These are phyloP conservation scores for Eilema griseolum DNA, from an alignment of 2,888 invertebrate genomes.

Conservation along the genomic window DNA sequence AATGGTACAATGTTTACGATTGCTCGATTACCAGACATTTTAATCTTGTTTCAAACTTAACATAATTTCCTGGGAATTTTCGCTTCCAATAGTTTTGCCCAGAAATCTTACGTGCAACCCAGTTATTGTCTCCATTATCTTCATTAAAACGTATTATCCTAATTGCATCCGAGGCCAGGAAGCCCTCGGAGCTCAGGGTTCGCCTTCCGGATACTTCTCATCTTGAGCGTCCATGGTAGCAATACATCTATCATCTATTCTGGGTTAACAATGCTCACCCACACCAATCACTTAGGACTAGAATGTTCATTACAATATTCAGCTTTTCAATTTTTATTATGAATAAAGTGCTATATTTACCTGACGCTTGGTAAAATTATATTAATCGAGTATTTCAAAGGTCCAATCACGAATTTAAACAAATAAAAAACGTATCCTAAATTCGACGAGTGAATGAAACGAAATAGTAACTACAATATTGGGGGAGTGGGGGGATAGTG, in stretches of 20 bases:
- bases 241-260: no score
- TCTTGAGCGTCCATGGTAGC: no score
- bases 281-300: no score
- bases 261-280: no score
- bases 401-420: not conserved
- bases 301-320: no score
- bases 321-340: not conserved
- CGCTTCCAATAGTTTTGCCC: not conserved
- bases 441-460: constrained; percentile 53
- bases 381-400: not conserved
- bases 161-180: no score
- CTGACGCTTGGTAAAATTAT: not conserved
- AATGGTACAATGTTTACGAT: not conserved
- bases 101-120: not conserved
- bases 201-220: no score
- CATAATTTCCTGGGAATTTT: not conserved
- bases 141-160: no score
- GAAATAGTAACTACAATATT: constrained; percentile 69
- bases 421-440: constrained; percentile 9
- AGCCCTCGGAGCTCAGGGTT: no score
- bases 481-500: constrained; percentile 44
- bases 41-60: not conserved
- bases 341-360: not conserved
- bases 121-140: no score
- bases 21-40: not conserved